Evolutionary conservation across 1,140 invertebrate species (phyloP).

Genomic region (Lethrus apterus): DNA sequence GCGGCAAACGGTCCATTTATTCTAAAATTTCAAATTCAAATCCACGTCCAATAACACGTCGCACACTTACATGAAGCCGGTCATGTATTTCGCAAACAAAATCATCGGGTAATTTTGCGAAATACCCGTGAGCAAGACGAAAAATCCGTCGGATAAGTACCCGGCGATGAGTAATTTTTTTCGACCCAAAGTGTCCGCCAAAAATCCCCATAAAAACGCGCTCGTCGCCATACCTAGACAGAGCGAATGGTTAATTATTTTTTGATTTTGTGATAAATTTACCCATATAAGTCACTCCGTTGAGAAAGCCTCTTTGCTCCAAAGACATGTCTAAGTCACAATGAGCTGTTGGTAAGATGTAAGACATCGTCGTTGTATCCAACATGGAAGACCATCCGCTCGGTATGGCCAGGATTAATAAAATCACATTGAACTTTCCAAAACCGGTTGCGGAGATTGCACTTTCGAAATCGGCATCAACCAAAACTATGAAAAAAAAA

Average conservation of each 20-base stretch:
- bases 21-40: slow-evolving; percentile 40
- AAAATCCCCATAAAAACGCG: slow-evolving; percentile 72
- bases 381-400: slow-evolving; percentile 56
- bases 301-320: slow-evolving; percentile 60
- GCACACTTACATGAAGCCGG: slow-evolving; percentile 65
- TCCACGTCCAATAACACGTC: not conserved
- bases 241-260: slow-evolving; percentile 2
- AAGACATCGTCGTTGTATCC: slow-evolving; percentile 57
- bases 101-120: slow-evolving; percentile 65
- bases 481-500: slow-evolving; percentile 1
- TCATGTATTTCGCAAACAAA: slow-evolving; percentile 63
- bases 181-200: slow-evolving; percentile 70
- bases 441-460: slow-evolving; percentile 43
- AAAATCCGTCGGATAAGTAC: slow-evolving; percentile 60
- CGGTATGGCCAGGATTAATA: slow-evolving; percentile 54
- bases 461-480: slow-evolving; percentile 41
- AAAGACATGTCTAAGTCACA: slow-evolving; percentile 60
- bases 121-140: slow-evolving; percentile 57
- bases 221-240: slow-evolving; percentile 70
- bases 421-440: slow-evolving; percentile 57
- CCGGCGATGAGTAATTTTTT: slow-evolving; percentile 62
- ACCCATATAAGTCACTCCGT: slow-evolving; percentile 60
- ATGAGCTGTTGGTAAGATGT: slow-evolving; percentile 60
- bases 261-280: slow-evolving; percentile 5
- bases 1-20: slow-evolving; percentile 66